Percentiles rank a stretch among this genome's conserved stretches.
These are phyloP conservation scores for Chaetorhynchus papuensis DNA, from an alignment of 2,113 vertebrate genomes.

Conservation along the genomic window DNA sequence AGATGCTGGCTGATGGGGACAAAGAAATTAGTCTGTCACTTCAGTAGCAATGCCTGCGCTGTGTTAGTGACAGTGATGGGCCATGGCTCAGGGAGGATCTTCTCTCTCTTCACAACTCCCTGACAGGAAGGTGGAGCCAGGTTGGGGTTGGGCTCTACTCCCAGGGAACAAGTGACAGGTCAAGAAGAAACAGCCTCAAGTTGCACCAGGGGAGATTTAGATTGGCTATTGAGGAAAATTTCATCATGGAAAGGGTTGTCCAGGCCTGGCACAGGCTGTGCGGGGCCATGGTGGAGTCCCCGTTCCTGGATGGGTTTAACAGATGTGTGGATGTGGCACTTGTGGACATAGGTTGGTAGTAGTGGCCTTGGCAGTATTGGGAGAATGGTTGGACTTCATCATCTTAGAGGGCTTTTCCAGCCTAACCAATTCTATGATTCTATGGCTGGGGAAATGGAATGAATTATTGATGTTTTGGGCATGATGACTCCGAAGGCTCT, in stretches of 20 bases:
- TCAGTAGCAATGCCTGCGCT: accelerated
- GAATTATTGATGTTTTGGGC: neutral
- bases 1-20: neutral
- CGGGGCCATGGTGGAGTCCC: neutral
- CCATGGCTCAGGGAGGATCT: neutral
- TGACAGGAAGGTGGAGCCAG: neutral
- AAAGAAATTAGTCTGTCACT: neutral
- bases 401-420: neutral
- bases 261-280: neutral
- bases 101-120: neutral
- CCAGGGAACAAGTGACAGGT: neutral
- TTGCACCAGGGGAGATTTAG: neutral
- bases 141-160: neutral
- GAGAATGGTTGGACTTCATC: neutral
- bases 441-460: neutral
- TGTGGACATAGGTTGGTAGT: no score
- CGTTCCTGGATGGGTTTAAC: neutral
- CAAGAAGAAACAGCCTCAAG: neutral
- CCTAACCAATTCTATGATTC: neutral
- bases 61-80: neutral
- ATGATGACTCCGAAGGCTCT: neutral
- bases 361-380: neutral
- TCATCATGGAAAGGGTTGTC: neutral
- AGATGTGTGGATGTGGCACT: neutral
- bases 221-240: neutral